Conservation (phyloP, 1,140 invertebrate species). For the Pogonomyrmex californicus region DNA sequence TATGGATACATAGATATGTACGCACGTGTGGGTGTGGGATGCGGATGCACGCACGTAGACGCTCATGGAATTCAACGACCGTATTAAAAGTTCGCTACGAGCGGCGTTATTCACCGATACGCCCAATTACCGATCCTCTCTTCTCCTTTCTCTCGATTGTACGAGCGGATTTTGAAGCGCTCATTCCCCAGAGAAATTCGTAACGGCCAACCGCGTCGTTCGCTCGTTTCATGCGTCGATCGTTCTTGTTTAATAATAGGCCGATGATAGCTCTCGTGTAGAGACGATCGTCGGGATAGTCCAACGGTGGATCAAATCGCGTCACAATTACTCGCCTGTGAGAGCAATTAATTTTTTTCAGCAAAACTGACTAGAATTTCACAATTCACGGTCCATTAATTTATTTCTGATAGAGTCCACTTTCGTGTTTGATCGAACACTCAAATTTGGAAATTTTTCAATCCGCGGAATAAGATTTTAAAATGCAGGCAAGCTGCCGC, state of each 20-base stretch:
- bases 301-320: slow-evolving; percentile 22
- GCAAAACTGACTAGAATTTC: slow-evolving; percentile 20
- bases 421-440: background rate
- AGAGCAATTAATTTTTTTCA: slow-evolving; percentile 8
- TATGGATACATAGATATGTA: background rate
- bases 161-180: slow-evolving; percentile 44
- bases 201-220: background rate
- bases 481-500: background rate
- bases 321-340: slow-evolving; percentile 19
- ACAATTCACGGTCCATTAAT: background rate
- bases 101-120: slow-evolving; percentile 64
- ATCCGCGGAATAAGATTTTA: background rate
- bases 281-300: slow-evolving; percentile 4
- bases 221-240: slow-evolving; percentile 36
- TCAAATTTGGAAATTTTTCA: background rate
- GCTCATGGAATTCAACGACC: slow-evolving; percentile 71
- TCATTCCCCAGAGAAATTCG: slow-evolving; percentile 16
- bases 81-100: slow-evolving; percentile 74
- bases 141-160: slow-evolving; percentile 14
- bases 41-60: slow-evolving; percentile 55
- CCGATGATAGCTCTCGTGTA: slow-evolving; percentile 36
- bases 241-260: slow-evolving; percentile 56
- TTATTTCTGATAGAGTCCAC: slow-evolving; percentile 21
- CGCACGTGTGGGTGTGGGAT: background rate
- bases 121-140: slow-evolving; percentile 66